Evolutionary conservation across 2,888 invertebrate genomes (phyloP).

Genomic region (Buathra laborator): DNA sequence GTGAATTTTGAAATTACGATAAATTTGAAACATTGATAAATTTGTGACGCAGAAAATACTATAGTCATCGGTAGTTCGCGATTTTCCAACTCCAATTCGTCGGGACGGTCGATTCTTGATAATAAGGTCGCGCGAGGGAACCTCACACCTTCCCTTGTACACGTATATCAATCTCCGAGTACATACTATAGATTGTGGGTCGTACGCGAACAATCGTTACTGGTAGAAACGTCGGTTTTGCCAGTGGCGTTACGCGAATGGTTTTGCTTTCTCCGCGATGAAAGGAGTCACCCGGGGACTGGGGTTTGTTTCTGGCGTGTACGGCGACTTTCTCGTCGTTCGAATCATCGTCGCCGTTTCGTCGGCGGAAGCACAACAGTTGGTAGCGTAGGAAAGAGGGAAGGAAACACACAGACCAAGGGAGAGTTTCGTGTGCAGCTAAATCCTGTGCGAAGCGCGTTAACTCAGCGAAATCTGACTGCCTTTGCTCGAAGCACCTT

Average conservation of each 20-base stretch:
- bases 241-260: constrained; percentile 57
- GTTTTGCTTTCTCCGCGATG: constrained; percentile 43
- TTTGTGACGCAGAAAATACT: constrained; percentile 14
- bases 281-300: constrained; percentile 38
- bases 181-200: constrained; percentile 10
- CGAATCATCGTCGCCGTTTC: not conserved
- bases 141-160: not conserved
- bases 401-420: not conserved
- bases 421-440: not conserved
- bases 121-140: constrained; percentile 50
- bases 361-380: not conserved
- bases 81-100: not conserved
- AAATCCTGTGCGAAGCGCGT: not conserved
- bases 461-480: constrained; percentile 6
- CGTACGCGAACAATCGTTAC: constrained; percentile 43
- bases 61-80: not conserved
- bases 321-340: constrained; percentile 13
- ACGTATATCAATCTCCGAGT: not conserved
- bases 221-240: constrained; percentile 33
- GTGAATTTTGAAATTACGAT: too few species aligned
- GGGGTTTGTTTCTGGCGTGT: not conserved
- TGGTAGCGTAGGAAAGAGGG: not conserved
- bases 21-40: not conserved
- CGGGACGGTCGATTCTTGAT: constrained; percentile 52
- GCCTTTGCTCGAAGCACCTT: not conserved